These are phyloP conservation scores for Tryphoninae sp. DNA, from an alignment of 2,888 invertebrate species.

Conservation along the genomic window DNA sequence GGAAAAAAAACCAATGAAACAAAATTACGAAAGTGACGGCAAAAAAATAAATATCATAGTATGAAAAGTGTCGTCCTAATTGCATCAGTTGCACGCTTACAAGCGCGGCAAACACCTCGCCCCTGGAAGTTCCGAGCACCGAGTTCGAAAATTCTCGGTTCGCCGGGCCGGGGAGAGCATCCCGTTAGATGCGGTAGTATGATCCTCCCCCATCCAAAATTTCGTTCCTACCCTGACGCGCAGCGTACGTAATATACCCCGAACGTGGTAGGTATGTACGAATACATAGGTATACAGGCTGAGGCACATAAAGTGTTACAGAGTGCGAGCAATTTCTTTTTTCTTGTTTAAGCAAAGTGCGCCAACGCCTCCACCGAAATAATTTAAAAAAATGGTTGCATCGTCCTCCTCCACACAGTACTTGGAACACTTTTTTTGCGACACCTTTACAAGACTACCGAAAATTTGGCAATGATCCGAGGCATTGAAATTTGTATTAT, in stretches of 20 bases:
- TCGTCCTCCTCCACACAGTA: too few species aligned
- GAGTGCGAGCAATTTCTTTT: too few species aligned
- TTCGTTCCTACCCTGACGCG: conserved; percentile 55
- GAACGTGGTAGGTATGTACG: conserved; percentile 16
- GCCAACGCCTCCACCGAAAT: too few species aligned
- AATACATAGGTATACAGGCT: neutral
- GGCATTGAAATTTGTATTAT: too few species aligned
- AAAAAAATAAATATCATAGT: conserved; percentile 31
- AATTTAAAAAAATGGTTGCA: too few species aligned
- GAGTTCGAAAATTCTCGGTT: conserved; percentile 53
- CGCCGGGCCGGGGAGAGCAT: conserved; percentile 43
- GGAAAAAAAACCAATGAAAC: neutral
- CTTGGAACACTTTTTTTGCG: too few species aligned
- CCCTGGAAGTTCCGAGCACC: conserved; percentile 33
- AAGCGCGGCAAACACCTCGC: conserved; percentile 15
- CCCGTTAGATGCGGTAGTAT: conserved; percentile 42
- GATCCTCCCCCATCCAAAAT: conserved; percentile 48
- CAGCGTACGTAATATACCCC: conserved; percentile 46
- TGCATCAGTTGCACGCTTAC: conserved; percentile 34
- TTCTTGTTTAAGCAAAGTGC: too few species aligned
- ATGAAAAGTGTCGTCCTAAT: conserved; percentile 41
- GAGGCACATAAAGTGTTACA: too few species aligned
- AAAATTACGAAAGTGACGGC: conserved; percentile 3
- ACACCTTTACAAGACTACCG: too few species aligned
- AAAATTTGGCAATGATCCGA: too few species aligned